Evolutionary conservation across 2,888 invertebrate species (phyloP).

Genomic region (Campoletis raptor): DNA sequence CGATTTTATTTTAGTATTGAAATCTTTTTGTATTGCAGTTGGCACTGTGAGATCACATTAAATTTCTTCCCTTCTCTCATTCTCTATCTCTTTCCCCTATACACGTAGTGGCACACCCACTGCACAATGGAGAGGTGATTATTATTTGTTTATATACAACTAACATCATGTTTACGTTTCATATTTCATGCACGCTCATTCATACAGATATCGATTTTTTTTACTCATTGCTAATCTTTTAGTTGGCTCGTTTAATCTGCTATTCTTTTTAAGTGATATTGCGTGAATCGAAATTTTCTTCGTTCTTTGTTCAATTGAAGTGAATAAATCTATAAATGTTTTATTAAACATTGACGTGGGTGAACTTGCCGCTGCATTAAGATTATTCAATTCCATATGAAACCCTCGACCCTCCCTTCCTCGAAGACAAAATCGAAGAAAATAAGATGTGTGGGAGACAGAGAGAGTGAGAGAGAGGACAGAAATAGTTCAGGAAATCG

Average conservation of each 20-base stretch:
- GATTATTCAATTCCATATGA: conserved; percentile 9
- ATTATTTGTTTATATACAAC: conserved; percentile 63
- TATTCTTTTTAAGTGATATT: conserved; percentile 4
- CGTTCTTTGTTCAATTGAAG: neutral
- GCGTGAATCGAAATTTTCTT: conserved; percentile 54
- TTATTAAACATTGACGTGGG: neutral
- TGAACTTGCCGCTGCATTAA: neutral
- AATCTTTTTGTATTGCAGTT: conserved; percentile 67
- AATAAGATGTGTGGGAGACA: neutral
- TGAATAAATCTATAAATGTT: neutral
- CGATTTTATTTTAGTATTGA: conserved; percentile 35
- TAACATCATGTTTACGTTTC: conserved; percentile 23
- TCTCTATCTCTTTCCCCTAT: conserved; percentile 20
- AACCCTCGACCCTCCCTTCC: conserved; percentile 28
- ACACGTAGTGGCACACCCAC: conserved; percentile 70
- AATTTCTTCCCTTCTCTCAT: conserved; percentile 46
- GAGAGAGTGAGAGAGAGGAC: conserved; percentile 4
- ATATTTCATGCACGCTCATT: conserved; percentile 19
- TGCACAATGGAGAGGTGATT: conserved; percentile 74
- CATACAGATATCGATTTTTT: conserved; percentile 8
- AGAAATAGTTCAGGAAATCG: conserved; percentile 17
- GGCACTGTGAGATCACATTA: conserved; percentile 70
- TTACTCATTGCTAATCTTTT: neutral
- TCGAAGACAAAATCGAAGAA: neutral
- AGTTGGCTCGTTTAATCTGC: neutral